Evolutionary conservation across 35 echinoderm and acorn worm species (phyloP).

Genomic region (Ptychodera flava): DNA sequence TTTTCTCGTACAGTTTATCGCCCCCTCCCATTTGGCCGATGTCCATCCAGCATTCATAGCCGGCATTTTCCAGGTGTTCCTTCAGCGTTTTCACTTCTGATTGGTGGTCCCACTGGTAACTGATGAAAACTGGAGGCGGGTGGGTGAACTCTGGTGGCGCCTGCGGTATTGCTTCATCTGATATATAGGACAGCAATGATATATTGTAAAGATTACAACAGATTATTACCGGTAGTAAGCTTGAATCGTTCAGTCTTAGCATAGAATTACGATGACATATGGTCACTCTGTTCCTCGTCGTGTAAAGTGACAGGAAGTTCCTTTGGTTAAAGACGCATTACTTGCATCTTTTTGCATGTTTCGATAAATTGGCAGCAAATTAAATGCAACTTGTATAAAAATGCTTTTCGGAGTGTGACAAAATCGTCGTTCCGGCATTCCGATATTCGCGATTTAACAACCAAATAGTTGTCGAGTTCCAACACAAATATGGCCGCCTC

Average conservation of each 20-base stretch:
- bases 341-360: too few species aligned
- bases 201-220: neutral
- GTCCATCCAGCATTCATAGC: slow-evolving; percentile 91
- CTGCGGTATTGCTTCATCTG: slow-evolving; percentile 68
- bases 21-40: slow-evolving; percentile 99
- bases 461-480: too few species aligned
- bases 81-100: slow-evolving; percentile 71
- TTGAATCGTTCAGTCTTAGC: neutral
- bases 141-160: slow-evolving; percentile 29
- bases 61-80: slow-evolving; percentile 87
- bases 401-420: too few species aligned
- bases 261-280: neutral
- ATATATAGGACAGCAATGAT: neutral
- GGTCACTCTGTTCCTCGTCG: too few species aligned
- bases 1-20: slow-evolving; percentile 74
- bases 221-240: neutral
- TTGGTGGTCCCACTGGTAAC: slow-evolving; percentile 98
- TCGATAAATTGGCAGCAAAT: too few species aligned
- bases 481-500: too few species aligned
- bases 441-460: too few species aligned
- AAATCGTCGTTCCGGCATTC: too few species aligned
- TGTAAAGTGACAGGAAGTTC: too few species aligned
- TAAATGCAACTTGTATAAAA: too few species aligned
- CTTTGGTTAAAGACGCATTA: too few species aligned
- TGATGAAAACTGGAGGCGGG: slow-evolving; percentile 69